Conservation (phyloP, 1,140 invertebrate genomes). For the Bombyx mandarina region DNA sequence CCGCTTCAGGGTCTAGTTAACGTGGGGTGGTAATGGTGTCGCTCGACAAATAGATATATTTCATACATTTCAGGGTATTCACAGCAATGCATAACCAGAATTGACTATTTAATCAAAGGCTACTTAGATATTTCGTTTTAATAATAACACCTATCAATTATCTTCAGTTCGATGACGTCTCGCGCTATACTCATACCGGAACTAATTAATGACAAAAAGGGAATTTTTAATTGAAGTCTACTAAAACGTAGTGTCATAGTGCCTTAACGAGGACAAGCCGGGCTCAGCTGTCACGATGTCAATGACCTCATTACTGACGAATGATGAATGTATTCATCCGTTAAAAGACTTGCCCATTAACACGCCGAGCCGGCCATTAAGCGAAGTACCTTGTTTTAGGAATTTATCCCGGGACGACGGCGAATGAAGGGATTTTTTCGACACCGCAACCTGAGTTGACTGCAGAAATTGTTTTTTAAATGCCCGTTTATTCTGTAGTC, state of each 20-base stretch:
- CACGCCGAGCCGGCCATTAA: conserved; percentile 22
- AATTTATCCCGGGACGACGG: conserved; percentile 22
- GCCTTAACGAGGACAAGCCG: conserved; percentile 8
- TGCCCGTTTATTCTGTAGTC: neutral
- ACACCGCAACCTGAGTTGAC: conserved; percentile 1
- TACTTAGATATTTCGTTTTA: too few species aligned
- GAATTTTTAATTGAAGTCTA: conserved; percentile 7
- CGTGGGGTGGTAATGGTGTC: too few species aligned
- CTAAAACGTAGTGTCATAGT: conserved; percentile 12
- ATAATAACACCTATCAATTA: too few species aligned
- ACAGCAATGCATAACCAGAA: too few species aligned
- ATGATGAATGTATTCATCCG: conserved; percentile 44
- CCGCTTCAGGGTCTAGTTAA: too few species aligned
- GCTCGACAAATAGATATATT: too few species aligned
- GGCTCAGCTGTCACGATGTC: conserved; percentile 22
- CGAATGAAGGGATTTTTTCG: conserved; percentile 3
- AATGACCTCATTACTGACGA: conserved; percentile 45
- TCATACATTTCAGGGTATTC: too few species aligned
- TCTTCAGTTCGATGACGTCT: too few species aligned
- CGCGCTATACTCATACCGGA: too few species aligned
- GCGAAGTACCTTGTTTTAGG: conserved; percentile 31
- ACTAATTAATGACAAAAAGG: neutral
- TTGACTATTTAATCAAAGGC: too few species aligned
- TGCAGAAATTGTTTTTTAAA: neutral
- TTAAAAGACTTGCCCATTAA: conserved; percentile 40